These are phyloP conservation scores for Drosophila subsilvestris DNA, from an alignment of 2,888 invertebrate genomes.

Conservation along the genomic window DNA sequence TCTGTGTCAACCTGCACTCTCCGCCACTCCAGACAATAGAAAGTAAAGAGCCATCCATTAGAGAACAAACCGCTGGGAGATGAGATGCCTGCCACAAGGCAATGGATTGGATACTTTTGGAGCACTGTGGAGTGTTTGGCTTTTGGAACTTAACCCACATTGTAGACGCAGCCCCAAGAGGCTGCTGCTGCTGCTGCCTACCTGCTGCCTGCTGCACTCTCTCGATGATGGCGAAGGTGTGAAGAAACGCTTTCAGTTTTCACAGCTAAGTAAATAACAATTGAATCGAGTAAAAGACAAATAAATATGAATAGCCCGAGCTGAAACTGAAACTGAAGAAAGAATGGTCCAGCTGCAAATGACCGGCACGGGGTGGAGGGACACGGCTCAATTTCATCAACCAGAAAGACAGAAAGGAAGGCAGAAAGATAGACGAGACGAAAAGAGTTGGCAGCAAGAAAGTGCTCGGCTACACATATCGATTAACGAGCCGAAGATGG, in stretches of 20 bases:
- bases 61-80: slow-evolving; percentile 49
- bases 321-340: slow-evolving; percentile 7
- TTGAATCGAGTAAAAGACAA: slow-evolving; percentile 52
- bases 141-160: slow-evolving; percentile 73
- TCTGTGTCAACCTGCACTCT: slow-evolving; percentile 57
- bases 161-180: not conserved
- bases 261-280: slow-evolving; percentile 73
- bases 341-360: slow-evolving; percentile 51
- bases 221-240: slow-evolving; percentile 51
- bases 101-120: slow-evolving; percentile 60
- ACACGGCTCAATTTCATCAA: slow-evolving; percentile 70
- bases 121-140: slow-evolving; percentile 57
- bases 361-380: slow-evolving; percentile 20
- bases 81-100: slow-evolving; percentile 54
- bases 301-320: slow-evolving; percentile 54
- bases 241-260: slow-evolving; percentile 72
- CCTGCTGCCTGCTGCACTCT: not conserved
- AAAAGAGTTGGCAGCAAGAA: slow-evolving; percentile 37
- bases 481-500: slow-evolving; percentile 69
- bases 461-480: slow-evolving; percentile 50
- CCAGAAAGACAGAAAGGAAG: not conserved
- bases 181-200: too few relatives aligned
- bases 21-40: slow-evolving; percentile 62
- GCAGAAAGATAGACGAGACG: not conserved
- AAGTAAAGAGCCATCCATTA: slow-evolving; percentile 70